Evolutionary conservation across 2,888 invertebrate species (phyloP), one percentile per base, ranked within the genome.

Genomic region (Lymantria monacha): DNA sequence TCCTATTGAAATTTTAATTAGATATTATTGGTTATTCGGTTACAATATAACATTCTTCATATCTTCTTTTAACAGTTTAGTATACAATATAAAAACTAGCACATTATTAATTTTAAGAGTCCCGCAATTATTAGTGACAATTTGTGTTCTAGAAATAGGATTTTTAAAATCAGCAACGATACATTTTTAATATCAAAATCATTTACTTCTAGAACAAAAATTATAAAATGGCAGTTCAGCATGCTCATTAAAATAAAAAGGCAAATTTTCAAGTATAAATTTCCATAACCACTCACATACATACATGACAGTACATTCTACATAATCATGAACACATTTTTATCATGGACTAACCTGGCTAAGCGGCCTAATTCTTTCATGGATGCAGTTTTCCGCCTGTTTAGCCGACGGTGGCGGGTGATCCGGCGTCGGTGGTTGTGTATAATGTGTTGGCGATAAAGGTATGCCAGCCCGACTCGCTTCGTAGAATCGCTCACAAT

Each of bases 351-450:
- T 94, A 91, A 97, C 97, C 95, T 97, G 96, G 90, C 96, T 97
- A 53, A 97, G 86, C 14, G 97, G 97, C 73, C 97, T 93, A 74
- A 98, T 97, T 85, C 96, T 94, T 79, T 97, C 96, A 77, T 97
- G 96, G 71, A 98, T 98, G 72, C 96, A 95, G 83, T 94, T 94
- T 85, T 97, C 96, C 0, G 98, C 98, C 68, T 97, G 97, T 71
- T 94, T 93, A 3, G 98, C 97, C 9, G 97, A 95, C 0, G 98
- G 98, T 1, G 98, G 98, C 3, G 98, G 97, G 87, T 97, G 97
- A 69, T 98, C 97, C 0, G 98, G 98, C 10, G 98, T 98, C 9
- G 98, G 97, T 10, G 98, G 97, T 84, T 98, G 97, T 48, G 94
- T 93, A 73, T 97, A 97, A 78, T 97, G 96, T 44, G 97, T 96